A percentile compares a stretch with the other conserved stretches of the same genome.
phyloP scores from a whole-genome alignment of 64 coral and sea anemone genomes.

The Porites australiensis region DNA sequence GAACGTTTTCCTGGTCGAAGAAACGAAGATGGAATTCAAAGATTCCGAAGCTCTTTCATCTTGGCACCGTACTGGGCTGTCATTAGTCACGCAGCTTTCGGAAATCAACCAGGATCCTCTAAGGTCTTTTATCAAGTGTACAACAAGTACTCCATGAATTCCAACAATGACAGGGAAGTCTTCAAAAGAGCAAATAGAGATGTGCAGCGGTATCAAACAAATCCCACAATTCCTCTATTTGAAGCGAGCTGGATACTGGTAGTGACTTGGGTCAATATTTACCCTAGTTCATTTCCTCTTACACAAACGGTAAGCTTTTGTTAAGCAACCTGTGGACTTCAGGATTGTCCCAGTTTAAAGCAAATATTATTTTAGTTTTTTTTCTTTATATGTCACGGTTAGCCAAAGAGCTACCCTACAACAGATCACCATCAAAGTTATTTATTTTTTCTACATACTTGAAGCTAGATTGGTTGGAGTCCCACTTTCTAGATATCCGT shows the following conservation, averaged over 20 bases:
- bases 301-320: background rate
- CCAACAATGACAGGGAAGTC: slow-evolving; percentile 24
- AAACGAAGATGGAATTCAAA: background rate
- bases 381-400: no score
- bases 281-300: background rate
- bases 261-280: slow-evolving; percentile 71
- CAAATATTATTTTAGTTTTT: no score
- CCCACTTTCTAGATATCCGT: no score
- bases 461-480: no score
- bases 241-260: slow-evolving; percentile 61
- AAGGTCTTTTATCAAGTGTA: slow-evolving; percentile 65
- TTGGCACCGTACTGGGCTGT: slow-evolving; percentile 64
- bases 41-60: slow-evolving; percentile 22
- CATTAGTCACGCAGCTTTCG: slow-evolving; percentile 24
- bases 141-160: background rate
- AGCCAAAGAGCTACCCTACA: no score
- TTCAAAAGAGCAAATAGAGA: slow-evolving; percentile 60
- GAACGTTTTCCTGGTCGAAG: slow-evolving; percentile 6
- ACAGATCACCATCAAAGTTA: no score
- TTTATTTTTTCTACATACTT: no score
- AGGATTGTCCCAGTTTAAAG: no score
- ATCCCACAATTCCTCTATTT: slow-evolving; percentile 50
- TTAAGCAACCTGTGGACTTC: no score
- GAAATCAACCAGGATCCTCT: slow-evolving; percentile 10
- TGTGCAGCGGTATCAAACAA: slow-evolving; percentile 51